Evolutionary conservation across 2,113 vertebrate genomes (phyloP).

Genomic region (Anarhynchus alexandrinus): DNA sequence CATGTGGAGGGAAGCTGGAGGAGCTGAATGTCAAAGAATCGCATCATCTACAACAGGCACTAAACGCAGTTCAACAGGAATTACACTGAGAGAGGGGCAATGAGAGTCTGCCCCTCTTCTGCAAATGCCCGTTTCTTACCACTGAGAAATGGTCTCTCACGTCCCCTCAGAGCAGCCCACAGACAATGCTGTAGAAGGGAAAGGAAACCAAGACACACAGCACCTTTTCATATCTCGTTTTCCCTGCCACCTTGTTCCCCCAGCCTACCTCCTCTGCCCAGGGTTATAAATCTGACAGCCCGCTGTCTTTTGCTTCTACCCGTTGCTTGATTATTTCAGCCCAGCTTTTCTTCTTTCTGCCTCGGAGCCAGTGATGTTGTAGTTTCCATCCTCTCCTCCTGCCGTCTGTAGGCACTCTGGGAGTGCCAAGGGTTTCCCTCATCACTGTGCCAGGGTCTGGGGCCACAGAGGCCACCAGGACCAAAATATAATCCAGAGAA

Average conservation of each 20-base stretch:
- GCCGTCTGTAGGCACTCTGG: background rate
- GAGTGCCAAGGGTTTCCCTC: background rate
- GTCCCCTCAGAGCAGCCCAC: background rate
- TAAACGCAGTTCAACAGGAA: rapidly evolving
- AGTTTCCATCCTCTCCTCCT: background rate
- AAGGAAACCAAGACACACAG: background rate
- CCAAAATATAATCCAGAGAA: background rate
- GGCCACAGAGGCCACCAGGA: background rate
- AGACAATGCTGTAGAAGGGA: background rate
- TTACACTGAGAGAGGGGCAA: background rate
- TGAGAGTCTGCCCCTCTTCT: background rate
- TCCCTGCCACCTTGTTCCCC: background rate
- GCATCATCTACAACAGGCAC: background rate
- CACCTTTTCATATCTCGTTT: background rate
- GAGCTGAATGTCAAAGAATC: background rate
- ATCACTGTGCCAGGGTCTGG: background rate
- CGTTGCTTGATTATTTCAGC: background rate
- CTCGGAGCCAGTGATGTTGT: background rate
- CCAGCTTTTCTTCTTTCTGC: background rate
- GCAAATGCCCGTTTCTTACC: background rate
- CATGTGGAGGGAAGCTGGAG: background rate
- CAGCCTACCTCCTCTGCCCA: background rate
- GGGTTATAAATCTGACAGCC: background rate
- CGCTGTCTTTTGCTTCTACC: background rate
- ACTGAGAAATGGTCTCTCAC: background rate